Evolutionary conservation across 2,113 vertebrate genomes (phyloP).

Genomic region (Amphiprion ocellaris): DNA sequence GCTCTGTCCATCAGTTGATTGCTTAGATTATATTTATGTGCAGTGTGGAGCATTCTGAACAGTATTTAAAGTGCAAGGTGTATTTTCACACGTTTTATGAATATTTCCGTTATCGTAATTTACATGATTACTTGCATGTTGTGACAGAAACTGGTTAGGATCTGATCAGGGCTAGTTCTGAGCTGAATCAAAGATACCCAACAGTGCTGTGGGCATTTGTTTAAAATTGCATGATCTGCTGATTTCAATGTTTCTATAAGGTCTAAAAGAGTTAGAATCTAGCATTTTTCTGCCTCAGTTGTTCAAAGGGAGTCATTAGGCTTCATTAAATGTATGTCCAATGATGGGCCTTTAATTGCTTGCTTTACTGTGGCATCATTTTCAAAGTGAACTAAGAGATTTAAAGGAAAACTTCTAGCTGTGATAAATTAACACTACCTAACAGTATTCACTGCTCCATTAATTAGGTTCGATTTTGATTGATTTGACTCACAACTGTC

Average conservation of each 20-base stretch:
- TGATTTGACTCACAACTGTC: background rate
- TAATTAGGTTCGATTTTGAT: background rate
- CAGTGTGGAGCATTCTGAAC: background rate
- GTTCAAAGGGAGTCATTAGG: constrained; percentile 26
- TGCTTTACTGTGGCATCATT: constrained; percentile 1
- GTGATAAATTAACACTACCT: background rate
- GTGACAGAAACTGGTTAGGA: constrained; percentile 17
- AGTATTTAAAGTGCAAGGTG: background rate
- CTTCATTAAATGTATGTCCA: constrained; percentile 10
- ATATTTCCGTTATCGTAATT: background rate
- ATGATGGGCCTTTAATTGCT: constrained; percentile 7
- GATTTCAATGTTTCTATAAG: constrained; percentile 24
- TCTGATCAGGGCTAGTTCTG: constrained; percentile 1
- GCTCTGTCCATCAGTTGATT: too few species aligned
- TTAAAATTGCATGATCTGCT: constrained; percentile 36
- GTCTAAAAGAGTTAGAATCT: constrained; percentile 24
- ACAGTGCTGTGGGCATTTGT: constrained; percentile 16
- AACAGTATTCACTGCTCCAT: background rate
- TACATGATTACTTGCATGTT: constrained; percentile 6
- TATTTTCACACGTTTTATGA: background rate
- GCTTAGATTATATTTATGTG: background rate
- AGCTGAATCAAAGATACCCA: constrained; percentile 12
- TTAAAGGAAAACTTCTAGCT: background rate
- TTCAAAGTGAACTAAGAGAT: background rate
- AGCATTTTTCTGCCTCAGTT: constrained; percentile 7